Base-by-base conservation (phyloP, 1,140 invertebrate genomes). In the Heliconius hewitsoni region DNA sequence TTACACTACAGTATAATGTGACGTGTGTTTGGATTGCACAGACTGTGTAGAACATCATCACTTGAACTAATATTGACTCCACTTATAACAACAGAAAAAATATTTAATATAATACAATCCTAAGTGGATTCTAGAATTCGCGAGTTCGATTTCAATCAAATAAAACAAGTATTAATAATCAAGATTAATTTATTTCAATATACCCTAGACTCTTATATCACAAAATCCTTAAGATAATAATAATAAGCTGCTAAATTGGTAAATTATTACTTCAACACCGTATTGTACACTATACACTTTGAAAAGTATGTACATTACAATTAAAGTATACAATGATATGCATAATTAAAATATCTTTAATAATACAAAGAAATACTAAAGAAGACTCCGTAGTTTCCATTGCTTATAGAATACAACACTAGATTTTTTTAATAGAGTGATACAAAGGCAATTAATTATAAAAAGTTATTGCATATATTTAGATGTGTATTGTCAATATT, bases 191-290 rank as follows among this genome's bases (percentile, higher is more conserved):
- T 79, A 79, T 74, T 82, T 76, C 52, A 79, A 79, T 82, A 79
- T 82, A 79, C 81, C 77, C 74, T 76, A 76, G 60, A 82, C 72
- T 77, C 71, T 82, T 82, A 78, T 83, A 84, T 84, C 83, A 84
- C 83, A 83, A 77, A 79, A 52, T 19, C 77, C 71, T 81, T 84
- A 84, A 50, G n/a, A 34, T 71, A 66, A 70, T 42, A 70, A 75
- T 66, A 42, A 34, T 71, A 18, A 19, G n/a, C 34, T 76, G 60
- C 60, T 66, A 66, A 66, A 66, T 27, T 66, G 16, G 16, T 27
- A 30, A 66, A 30, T 66, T 66, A 30, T 66, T 30, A 66, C 60
- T 66, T 66, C 13, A 27, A 66, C 60, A 66, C 19, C 60, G 23
- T 27, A 30, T 27, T 57, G n/a, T 57, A 57, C n/a, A 57, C 55